phyloP scores from a whole-genome alignment of 2,888 invertebrate genomes.

The Trichacis sp. region DNA sequence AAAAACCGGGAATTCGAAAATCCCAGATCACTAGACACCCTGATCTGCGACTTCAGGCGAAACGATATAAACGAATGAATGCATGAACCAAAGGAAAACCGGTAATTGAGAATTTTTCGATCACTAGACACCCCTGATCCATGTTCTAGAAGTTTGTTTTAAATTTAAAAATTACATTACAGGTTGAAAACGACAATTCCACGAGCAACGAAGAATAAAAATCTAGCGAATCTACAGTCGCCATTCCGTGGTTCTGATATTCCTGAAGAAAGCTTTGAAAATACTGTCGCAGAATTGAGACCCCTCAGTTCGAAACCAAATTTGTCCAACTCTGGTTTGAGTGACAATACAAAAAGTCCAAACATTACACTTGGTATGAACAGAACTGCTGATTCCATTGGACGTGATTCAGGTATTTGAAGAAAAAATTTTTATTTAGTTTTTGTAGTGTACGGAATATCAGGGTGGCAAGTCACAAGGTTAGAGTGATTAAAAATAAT shows the following conservation, averaged over 20 bases:
- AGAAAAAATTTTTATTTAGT: too few relatives aligned
- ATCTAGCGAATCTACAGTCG: conserved; percentile 50
- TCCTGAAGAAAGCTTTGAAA: conserved; percentile 55
- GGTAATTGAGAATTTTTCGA: too few relatives aligned
- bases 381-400: conserved; percentile 42
- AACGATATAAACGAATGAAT: too few relatives aligned
- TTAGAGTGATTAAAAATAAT: too few relatives aligned
- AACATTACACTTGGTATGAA: conserved; percentile 46
- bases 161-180: background rate
- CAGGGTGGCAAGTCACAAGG: too few relatives aligned
- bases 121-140: too few relatives aligned
- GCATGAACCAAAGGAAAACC: too few relatives aligned
- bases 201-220: conserved; percentile 46
- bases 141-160: background rate
- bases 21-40: too few relatives aligned
- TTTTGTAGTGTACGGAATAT: too few relatives aligned
- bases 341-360: conserved; percentile 14
- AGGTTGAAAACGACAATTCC: conserved; percentile 55
- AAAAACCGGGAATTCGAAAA: too few relatives aligned
- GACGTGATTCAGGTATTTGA: conserved; percentile 44
- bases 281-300: conserved; percentile 61
- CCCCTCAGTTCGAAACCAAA: conserved; percentile 38
- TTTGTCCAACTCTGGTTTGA: conserved; percentile 18
- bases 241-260: conserved; percentile 46
- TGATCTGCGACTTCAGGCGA: too few relatives aligned